Evolutionary conservation across 1,140 invertebrate species (phyloP), one percentile per base, ranked within the genome.

Genomic region (Gryon sp.): DNA sequence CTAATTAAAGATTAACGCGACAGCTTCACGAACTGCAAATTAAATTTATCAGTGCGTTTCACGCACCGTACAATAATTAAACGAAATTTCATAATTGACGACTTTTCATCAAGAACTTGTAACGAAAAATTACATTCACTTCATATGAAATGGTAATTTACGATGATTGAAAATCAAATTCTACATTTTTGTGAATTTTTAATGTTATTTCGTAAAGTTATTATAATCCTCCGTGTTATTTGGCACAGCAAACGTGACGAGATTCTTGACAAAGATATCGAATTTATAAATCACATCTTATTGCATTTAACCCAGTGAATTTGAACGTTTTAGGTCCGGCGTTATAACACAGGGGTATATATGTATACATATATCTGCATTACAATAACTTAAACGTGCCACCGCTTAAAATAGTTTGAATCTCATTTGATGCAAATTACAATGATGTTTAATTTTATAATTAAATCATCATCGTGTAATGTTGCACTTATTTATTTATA

Each of bases 221-320:
- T 73, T 63, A 50, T 48, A 52, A 15, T 48, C 62, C 45, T 75
- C 65, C 32, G 57, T 57, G 57, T 50, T 55, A 69, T 22, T 63
- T 69, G 40, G 53, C 63, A 38, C 30, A 63, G 46, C 59, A 68
- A 68, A 68, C 63, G 72, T 62, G 63, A 69, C 57, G 59, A 69
- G 57, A 69, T 63, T 69, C 52, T 57, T 76, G 63, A 75, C 52
- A 75, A 68, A 53, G 62, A 68, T 68, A 75, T 66, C 70, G 53
- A 65, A 74, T 74, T 74, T 65, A 74, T 74, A 74, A 74, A 74
- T 74, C 70, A 74, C 50, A 66, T 65, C 59, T 74, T 74, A 74
- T 74, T 74, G 45, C 70, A 38, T 74, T 74, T 32, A 52, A 66
- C 59, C 59, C 36, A 65, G 60, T 52, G 53, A 52, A 74, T 74